Conservation (phyloP, 2,113 vertebrate genomes). For the Menura novaehollandiae region DNA sequence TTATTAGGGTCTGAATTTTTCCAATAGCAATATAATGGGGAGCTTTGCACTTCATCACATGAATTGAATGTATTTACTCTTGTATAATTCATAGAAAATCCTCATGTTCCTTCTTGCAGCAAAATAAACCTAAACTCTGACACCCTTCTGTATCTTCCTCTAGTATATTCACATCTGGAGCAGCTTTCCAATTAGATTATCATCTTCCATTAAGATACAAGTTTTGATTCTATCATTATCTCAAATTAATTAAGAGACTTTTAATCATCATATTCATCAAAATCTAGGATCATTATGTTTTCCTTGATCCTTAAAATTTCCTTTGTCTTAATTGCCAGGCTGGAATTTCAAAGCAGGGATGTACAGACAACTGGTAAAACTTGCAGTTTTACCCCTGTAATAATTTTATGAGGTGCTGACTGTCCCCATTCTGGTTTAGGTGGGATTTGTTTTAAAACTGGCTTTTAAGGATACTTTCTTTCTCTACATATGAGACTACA, state of each 20-base stretch:
- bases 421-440: background rate
- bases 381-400: background rate
- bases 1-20: background rate
- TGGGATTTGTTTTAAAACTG: background rate
- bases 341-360: background rate
- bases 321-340: conserved; percentile 11
- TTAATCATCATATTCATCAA: background rate
- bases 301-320: conserved; percentile 26
- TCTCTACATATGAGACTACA: background rate
- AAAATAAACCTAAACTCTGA: background rate
- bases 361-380: background rate
- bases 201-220: background rate
- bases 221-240: background rate
- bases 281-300: background rate
- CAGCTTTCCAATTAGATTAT: background rate
- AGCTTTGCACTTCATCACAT: background rate
- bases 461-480: background rate
- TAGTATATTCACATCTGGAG: background rate
- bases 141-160: background rate
- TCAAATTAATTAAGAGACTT: conserved; percentile 24
- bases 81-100: background rate
- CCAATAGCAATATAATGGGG: background rate
- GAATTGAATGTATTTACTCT: background rate
- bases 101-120: background rate
- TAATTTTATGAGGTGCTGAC: background rate